Evolutionary conservation across 1,140 invertebrate species (phyloP).

Genomic region (Ceratina australensis): DNA sequence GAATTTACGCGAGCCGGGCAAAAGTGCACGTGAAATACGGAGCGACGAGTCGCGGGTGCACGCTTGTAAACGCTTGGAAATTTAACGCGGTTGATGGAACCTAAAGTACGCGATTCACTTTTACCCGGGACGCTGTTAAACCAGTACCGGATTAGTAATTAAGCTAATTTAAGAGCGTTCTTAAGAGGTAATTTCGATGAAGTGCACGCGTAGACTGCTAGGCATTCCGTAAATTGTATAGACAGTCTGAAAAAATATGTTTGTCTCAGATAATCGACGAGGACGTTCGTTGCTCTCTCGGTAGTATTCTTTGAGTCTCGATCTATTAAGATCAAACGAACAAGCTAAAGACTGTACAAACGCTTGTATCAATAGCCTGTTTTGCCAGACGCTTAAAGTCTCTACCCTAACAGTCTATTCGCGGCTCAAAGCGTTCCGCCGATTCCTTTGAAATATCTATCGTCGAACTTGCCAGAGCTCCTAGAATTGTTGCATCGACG

Average conservation of each 20-base stretch:
- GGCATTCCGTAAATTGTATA: too few species aligned
- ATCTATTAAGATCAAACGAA: too few species aligned
- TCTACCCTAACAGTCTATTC: conserved; percentile 13
- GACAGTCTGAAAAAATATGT: too few species aligned
- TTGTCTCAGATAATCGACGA: too few species aligned
- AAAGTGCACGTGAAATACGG: conserved; percentile 39
- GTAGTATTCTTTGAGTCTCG: too few species aligned
- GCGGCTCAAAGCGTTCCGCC: conserved; percentile 17
- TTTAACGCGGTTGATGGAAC: conserved; percentile 11
- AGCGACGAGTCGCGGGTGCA: neutral
- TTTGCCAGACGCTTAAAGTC: conserved; percentile 14
- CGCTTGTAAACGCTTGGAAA: conserved; percentile 4
- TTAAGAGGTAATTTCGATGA: too few species aligned
- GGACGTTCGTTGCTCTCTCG: too few species aligned
- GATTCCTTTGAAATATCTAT: conserved; percentile 27
- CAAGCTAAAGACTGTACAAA: neutral
- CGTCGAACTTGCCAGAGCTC: conserved; percentile 14
- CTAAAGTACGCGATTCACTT: conserved; percentile 1
- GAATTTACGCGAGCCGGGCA: conserved; percentile 43
- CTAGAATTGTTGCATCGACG: conserved; percentile 10
- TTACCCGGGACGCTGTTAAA: too few species aligned
- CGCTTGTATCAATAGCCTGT: neutral
- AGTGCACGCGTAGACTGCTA: too few species aligned
- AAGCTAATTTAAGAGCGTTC: too few species aligned
- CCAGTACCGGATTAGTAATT: too few species aligned